A percentile compares a stretch with the other conserved stretches of the same genome.
These are phyloP conservation scores for Chironomus tentans DNA, from an alignment of 2,888 invertebrate genomes.

Conservation along the genomic window DNA sequence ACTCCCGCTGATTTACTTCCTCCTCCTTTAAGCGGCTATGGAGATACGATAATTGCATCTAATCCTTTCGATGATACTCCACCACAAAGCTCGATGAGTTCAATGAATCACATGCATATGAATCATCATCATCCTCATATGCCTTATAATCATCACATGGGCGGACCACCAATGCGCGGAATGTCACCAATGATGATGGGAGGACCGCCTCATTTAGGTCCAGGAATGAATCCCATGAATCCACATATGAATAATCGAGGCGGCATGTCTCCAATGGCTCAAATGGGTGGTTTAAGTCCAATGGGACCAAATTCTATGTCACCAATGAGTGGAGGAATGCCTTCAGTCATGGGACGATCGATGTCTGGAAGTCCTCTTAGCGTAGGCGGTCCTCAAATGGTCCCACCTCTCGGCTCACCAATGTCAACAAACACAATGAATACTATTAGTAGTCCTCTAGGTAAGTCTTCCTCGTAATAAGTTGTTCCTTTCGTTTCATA, in stretches of 20 bases:
- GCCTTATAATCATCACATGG: slow-evolving; percentile 46
- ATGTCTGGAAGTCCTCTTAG: slow-evolving; percentile 44
- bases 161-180: slow-evolving; percentile 50
- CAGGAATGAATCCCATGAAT: slow-evolving; percentile 26
- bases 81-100: slow-evolving; percentile 52
- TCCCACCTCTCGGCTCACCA: slow-evolving; percentile 61
- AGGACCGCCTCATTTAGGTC: neutral
- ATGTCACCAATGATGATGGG: slow-evolving; percentile 43
- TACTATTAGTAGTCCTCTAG: slow-evolving; percentile 46
- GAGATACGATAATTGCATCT: slow-evolving; percentile 87
- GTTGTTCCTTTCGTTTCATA: slow-evolving; percentile 32
- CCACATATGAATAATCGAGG: slow-evolving; percentile 37
- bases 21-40: slow-evolving; percentile 77
- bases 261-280: slow-evolving; percentile 43
- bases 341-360: neutral
- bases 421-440: slow-evolving; percentile 43
- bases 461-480: slow-evolving; percentile 32
- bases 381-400: slow-evolving; percentile 42
- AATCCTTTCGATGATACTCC: slow-evolving; percentile 93
- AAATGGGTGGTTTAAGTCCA: slow-evolving; percentile 43
- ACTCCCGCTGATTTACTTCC: slow-evolving; percentile 72
- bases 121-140: slow-evolving; percentile 47
- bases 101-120: slow-evolving; percentile 38
- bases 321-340: slow-evolving; percentile 55
- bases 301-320: slow-evolving; percentile 51